Conservation (phyloP, 2,113 vertebrate species). For the Gallinago jamesoni region DNA sequence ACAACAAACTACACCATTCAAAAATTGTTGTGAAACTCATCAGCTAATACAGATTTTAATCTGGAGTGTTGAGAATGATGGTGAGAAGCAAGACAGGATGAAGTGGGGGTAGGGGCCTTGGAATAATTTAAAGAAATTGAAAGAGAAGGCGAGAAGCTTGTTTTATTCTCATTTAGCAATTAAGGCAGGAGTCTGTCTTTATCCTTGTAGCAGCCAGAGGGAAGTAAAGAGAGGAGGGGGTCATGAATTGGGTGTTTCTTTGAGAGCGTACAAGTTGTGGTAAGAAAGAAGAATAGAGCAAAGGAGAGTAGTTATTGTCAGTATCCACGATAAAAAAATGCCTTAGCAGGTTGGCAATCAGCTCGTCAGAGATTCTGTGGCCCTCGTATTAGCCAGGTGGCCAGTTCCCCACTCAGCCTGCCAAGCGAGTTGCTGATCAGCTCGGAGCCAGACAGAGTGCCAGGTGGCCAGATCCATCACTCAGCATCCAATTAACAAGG, state of each 20-base stretch:
- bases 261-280: not conserved
- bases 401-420: conserved; percentile 51
- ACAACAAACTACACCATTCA: not conserved
- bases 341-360: not conserved
- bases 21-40: not conserved
- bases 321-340: not conserved
- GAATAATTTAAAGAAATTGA: not conserved
- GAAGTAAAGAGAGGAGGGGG: not conserved
- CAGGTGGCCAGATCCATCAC: conserved; percentile 62
- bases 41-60: not conserved
- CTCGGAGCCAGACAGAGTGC: conserved; percentile 55
- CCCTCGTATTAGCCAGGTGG: conserved; percentile 57
- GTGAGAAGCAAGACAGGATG: not conserved
- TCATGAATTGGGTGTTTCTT: not conserved
- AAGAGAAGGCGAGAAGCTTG: not conserved
- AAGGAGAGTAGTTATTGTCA: not conserved
- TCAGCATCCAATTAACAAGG: conserved; percentile 46
- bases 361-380: not conserved
- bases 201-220: not conserved
- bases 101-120: not conserved
- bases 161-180: conserved; percentile 1
- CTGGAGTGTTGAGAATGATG: not conserved
- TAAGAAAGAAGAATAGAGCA: not conserved
- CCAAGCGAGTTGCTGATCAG: not conserved
- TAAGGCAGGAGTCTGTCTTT: not conserved